Percentiles rank a stretch among this genome's conserved stretches.
Conservation (phyloP, 2,113 vertebrate genomes). For the Peromyscus maniculatus region DNA sequence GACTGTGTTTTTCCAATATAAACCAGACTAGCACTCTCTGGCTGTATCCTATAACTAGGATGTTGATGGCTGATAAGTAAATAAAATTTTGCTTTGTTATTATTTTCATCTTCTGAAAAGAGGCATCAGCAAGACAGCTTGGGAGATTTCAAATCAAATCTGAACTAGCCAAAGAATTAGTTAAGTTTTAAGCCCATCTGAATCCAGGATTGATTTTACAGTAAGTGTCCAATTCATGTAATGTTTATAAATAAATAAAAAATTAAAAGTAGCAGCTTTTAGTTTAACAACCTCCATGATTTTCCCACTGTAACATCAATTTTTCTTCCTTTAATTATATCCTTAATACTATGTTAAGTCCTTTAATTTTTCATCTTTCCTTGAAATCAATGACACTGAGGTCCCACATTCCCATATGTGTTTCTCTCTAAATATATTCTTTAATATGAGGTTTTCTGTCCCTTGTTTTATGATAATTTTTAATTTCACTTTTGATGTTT, state of each 20-base stretch:
- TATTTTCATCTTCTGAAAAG: neutral
- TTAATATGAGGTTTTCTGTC: neutral
- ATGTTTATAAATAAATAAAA: slow-evolving; percentile 30
- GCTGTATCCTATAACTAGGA: neutral
- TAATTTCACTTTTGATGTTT: slow-evolving; percentile 21
- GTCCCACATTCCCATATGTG: neutral
- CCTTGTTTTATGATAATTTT: neutral
- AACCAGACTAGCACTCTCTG: neutral
- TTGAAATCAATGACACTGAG: neutral
- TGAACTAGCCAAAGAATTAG: neutral
- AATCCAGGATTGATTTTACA: slow-evolving; percentile 18
- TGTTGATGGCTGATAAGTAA: neutral
- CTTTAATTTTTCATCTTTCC: neutral
- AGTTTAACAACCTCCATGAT: neutral
- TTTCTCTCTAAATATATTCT: neutral
- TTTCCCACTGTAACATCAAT: neutral
- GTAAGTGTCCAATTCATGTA: slow-evolving; percentile 5
- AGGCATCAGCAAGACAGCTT: neutral
- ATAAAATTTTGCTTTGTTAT: neutral
- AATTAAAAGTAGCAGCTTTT: neutral
- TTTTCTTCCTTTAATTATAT: neutral
- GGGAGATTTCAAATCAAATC: slow-evolving; percentile 15
- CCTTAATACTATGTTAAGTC: neutral
- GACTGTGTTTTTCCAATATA: neutral
- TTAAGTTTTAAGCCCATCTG: neutral